Percentiles rank a stretch among this genome's conserved stretches.
Evolutionary conservation across 1,140 invertebrate species (phyloP).

Genomic region (Bradynema listronoti): DNA sequence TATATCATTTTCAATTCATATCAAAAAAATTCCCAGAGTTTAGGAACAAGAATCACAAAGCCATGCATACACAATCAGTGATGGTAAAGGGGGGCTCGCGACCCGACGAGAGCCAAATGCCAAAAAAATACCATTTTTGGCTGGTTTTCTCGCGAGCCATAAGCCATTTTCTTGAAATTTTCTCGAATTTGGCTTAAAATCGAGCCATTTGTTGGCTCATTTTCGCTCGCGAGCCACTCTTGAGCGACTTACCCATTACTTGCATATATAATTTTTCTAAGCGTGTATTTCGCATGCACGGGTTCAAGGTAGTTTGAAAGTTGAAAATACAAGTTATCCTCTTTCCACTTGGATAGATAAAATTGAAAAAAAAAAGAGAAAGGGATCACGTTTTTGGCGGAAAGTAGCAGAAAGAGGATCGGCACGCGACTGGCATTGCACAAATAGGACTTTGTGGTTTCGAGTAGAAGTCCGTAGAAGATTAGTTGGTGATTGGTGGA

Average conservation of each 20-base stretch:
- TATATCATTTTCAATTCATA: background rate
- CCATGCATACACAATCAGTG: background rate
- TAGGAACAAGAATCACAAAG: background rate
- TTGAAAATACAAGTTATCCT: background rate
- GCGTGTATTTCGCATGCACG: background rate
- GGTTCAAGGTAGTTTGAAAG: background rate
- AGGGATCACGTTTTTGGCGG: slow-evolving; percentile 36
- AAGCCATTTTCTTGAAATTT: too few species aligned
- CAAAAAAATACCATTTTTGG: too few species aligned
- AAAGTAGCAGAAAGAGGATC: slow-evolving; percentile 28
- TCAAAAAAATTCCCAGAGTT: background rate
- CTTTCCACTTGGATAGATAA: background rate
- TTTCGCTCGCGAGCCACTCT: too few species aligned
- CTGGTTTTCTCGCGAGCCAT: too few species aligned
- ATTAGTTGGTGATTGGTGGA: slow-evolving; percentile 36
- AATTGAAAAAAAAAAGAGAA: slow-evolving; percentile 16
- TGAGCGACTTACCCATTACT: background rate
- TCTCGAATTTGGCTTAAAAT: too few species aligned
- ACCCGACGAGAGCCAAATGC: too few species aligned
- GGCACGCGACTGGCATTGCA: slow-evolving; percentile 33
- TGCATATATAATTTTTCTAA: background rate
- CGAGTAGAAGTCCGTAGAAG: slow-evolving; percentile 37
- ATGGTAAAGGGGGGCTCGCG: too few species aligned
- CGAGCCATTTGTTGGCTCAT: too few species aligned
- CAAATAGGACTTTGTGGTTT: slow-evolving; percentile 39